Base-by-base conservation (phyloP, 2,113 vertebrate genomes). In the Sylvilagus bachmani region DNA sequence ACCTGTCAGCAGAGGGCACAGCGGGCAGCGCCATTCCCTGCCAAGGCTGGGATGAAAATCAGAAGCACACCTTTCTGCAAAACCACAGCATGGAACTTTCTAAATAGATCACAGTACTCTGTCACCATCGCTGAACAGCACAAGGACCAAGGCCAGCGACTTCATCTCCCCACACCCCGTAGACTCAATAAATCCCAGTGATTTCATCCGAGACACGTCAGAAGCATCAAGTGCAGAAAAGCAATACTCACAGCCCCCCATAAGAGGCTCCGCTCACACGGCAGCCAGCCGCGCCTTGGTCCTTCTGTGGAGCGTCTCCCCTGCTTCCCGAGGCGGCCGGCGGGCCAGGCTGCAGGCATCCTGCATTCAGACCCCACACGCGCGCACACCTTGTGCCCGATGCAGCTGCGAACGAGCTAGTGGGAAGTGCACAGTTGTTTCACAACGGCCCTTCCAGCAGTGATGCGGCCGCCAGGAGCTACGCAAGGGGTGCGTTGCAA, bases 221-320 rank as follows among this genome's bases (percentile, higher is more conserved):
- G 82, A 94, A 90, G 69, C 21, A 24, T 19, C n/a, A 55, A 81
- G 24, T 6, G 44, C 17, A 95, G 82, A 97, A 77, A 2, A 14
- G 78, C 24, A 77, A 88, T 97, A 97, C 97, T 97, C 88, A 97
- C 97, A 96, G 78, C 78, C 93, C 73, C 97, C 97, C 96, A 97
- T 97, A 90, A 49, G 87, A 55, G 78, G 87, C 61, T 83, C 94
- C 29, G 90, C 75, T 77, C 90, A 51, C 80, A 80, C 10, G 51
- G 61, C 21, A 74, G 81, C 84, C 87, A 92, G 82, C 53, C 29
- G 27, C 24, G 66, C 44, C 78, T 90, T 85, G 61, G n/a, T 9
- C 66, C 81, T 88, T 91, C 83, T 19, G 49, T 38, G 71, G 58
- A 62, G 85, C 16, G 80, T 77, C 58, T 71, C 25, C 90, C 70